Conservation (phyloP, 1,140 invertebrate species). For the Papilio aristodemus region DNA sequence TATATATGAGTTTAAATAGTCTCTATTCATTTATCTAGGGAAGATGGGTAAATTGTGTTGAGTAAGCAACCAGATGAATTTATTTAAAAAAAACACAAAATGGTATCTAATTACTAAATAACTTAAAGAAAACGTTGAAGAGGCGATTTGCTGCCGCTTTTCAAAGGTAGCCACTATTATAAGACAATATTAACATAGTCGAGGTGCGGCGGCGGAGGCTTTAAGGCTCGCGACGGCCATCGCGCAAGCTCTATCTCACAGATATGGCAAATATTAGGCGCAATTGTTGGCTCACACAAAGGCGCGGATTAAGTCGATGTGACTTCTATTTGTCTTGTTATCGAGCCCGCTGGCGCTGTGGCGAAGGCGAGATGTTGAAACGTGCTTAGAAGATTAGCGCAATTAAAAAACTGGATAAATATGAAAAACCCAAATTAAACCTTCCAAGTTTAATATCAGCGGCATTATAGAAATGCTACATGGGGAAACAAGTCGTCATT, state of each 20-base stretch:
- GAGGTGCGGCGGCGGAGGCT: slow-evolving; percentile 46
- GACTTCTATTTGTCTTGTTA: slow-evolving; percentile 59
- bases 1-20: too few relatives aligned
- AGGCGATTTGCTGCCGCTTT: slow-evolving; percentile 35
- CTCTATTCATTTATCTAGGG: too few relatives aligned
- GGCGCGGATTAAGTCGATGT: slow-evolving; percentile 42
- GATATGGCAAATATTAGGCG: slow-evolving; percentile 61
- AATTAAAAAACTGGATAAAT: neutral
- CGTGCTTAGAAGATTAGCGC: slow-evolving; percentile 7
- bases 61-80: too few relatives aligned
- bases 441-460: too few relatives aligned
- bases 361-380: slow-evolving; percentile 30
- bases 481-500: too few relatives aligned
- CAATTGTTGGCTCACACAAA: slow-evolving; percentile 48
- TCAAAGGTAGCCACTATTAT: slow-evolving; percentile 38
- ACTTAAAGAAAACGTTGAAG: neutral
- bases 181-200: slow-evolving; percentile 62
- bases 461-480: too few relatives aligned
- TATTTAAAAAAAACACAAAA: too few relatives aligned
- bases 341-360: slow-evolving; percentile 46
- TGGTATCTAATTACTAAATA: neutral
- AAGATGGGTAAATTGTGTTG: too few relatives aligned
- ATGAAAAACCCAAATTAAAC: too few relatives aligned
- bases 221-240: slow-evolving; percentile 50
- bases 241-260: slow-evolving; percentile 50